These are phyloP conservation scores for Premnoplex brunnescens DNA, from an alignment of 2,797 vertebrate species.

Conservation along the genomic window DNA sequence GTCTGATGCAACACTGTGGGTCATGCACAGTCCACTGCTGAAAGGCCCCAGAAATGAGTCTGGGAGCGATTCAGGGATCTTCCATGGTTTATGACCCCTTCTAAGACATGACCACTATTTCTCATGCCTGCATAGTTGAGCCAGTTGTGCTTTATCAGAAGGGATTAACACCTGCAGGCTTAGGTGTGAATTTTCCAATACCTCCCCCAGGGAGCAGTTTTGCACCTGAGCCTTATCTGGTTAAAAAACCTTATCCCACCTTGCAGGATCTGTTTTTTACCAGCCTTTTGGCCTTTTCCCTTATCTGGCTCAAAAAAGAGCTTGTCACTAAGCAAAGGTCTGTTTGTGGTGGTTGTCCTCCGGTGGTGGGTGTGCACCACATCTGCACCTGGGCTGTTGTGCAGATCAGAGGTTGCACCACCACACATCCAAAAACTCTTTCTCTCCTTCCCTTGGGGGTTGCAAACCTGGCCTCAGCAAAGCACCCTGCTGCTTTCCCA, in stretches of 20 bases:
- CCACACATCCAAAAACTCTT: neutral
- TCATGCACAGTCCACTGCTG: neutral
- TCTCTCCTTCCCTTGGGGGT: neutral
- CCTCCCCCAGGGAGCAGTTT: neutral
- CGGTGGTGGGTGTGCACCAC: too few species aligned
- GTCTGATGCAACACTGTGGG: neutral
- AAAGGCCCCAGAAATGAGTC: neutral
- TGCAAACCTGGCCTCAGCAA: neutral
- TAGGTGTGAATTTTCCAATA: fast-evolving
- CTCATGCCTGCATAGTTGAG: neutral
- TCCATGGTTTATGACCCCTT: neutral
- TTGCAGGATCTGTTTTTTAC: neutral
- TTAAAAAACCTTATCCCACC: neutral
- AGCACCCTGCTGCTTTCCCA: neutral
- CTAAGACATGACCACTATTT: neutral
- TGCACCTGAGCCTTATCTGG: neutral
- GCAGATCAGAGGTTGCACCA: neutral
- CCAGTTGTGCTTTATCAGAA: neutral
- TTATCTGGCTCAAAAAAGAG: neutral
- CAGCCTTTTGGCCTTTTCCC: neutral
- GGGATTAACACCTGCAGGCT: neutral
- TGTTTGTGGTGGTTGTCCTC: neutral
- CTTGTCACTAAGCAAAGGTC: neutral
- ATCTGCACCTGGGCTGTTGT: neutral
- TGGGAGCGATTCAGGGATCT: fast-evolving